A percentile compares a stretch with the other conserved stretches of the same genome.
phyloP scores from a whole-genome alignment of 2,113 vertebrate species.

The Amblyopsis rosae region DNA sequence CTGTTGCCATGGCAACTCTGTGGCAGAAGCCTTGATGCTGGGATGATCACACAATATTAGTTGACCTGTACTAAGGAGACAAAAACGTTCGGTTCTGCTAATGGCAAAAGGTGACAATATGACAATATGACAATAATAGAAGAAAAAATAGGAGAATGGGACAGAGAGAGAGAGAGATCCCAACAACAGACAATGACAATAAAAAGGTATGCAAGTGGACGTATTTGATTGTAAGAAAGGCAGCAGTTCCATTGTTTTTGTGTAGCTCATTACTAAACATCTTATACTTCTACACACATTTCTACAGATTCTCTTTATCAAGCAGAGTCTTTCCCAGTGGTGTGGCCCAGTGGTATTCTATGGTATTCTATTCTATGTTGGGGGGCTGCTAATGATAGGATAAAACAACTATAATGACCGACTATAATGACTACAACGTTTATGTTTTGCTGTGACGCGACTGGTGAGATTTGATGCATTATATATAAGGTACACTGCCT shows the following conservation, averaged over 20 bases:
- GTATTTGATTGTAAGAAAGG: background rate
- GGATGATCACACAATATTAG: slow-evolving; percentile 83
- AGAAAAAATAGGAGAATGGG: slow-evolving; percentile 3
- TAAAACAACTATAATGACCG: no score
- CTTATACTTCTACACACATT: no score
- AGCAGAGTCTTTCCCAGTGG: no score
- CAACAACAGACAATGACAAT: background rate
- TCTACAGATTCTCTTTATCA: no score
- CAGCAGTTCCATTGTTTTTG: background rate
- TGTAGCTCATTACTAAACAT: background rate
- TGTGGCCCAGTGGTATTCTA: no score
- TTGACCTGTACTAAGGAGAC: slow-evolving; percentile 70
- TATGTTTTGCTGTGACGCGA: no score
- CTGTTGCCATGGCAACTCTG: slow-evolving; percentile 70
- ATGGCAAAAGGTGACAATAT: slow-evolving; percentile 17
- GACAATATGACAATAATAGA: slow-evolving; percentile 5
- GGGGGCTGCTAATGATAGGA: no score
- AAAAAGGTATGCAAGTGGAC: background rate
- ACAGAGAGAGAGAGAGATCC: slow-evolving; percentile 7
- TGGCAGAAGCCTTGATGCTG: slow-evolving; percentile 73
- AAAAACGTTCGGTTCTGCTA: slow-evolving; percentile 33
- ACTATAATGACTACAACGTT: no score
- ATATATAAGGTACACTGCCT: no score
- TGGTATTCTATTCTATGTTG: no score
- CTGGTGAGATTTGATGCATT: no score